phyloP scores from a whole-genome alignment of 2,113 vertebrate species.

The Xiphophorus couchianus region DNA sequence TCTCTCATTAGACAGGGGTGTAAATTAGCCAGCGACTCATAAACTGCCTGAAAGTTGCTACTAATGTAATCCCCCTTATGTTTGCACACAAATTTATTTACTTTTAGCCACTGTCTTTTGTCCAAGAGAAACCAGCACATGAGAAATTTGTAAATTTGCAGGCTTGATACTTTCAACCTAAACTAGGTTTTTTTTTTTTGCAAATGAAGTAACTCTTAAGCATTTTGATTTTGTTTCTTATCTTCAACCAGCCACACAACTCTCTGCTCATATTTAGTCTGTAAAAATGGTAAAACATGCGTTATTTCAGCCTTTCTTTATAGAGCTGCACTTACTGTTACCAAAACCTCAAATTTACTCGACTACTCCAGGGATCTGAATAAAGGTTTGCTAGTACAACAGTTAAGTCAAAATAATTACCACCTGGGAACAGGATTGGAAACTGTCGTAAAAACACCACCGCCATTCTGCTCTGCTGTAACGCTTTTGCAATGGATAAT shows the following conservation, averaged over 20 bases:
- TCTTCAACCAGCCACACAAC: constrained; percentile 40
- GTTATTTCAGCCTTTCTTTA: constrained; percentile 12
- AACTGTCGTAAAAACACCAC: constrained; percentile 11
- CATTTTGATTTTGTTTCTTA: constrained; percentile 53
- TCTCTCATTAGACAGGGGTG: constrained; percentile 73
- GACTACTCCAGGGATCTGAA: not conserved
- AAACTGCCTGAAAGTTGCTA: constrained; percentile 53
- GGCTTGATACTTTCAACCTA: not conserved
- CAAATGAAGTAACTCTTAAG: constrained; percentile 24
- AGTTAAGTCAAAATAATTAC: constrained; percentile 10
- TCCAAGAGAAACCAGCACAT: not conserved
- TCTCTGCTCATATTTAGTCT: constrained; percentile 3
- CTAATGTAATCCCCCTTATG: constrained; percentile 51
- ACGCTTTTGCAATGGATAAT: constrained; percentile 35
- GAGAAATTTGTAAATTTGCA: not conserved
- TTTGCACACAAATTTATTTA: constrained; percentile 48
- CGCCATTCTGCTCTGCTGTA: constrained; percentile 37
- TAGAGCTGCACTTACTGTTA: constrained; percentile 2
- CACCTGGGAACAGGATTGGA: constrained; percentile 3
- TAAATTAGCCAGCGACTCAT: constrained; percentile 68
- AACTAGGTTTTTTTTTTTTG: too few species aligned
- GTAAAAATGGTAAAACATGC: constrained; percentile 20
- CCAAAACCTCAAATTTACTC: not conserved
- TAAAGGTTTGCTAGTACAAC: constrained; percentile 1
- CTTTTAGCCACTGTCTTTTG: constrained; percentile 15